phyloP scores from a whole-genome alignment of 1,140 invertebrate species.

The Neodiprion pinetum region DNA sequence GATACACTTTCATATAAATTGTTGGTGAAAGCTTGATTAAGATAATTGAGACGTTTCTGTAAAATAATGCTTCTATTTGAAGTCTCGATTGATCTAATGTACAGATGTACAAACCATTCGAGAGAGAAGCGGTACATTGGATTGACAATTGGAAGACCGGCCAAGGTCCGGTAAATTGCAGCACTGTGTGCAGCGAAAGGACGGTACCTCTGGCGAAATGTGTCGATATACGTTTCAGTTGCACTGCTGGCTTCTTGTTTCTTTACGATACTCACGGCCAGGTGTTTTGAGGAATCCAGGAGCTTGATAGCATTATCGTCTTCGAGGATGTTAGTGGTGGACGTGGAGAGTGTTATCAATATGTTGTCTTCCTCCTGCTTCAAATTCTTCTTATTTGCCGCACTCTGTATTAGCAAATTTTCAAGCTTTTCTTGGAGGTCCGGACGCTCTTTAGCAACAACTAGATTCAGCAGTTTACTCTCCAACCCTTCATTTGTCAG shows the following conservation, averaged over 20 bases:
- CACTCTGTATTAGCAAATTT: constrained; percentile 67
- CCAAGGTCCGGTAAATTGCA: constrained; percentile 72
- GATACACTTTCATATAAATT: constrained; percentile 72
- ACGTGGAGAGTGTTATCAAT: constrained; percentile 70
- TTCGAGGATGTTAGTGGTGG: constrained; percentile 75
- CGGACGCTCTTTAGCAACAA: constrained; percentile 71
- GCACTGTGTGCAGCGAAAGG: constrained; percentile 71
- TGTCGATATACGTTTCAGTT: constrained; percentile 60
- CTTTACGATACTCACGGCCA: constrained; percentile 66
- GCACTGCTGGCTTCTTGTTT: constrained; percentile 65
- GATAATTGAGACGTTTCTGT: constrained; percentile 61
- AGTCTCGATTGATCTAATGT: constrained; percentile 69
- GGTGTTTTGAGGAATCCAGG: constrained; percentile 71
- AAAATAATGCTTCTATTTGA: constrained; percentile 67
- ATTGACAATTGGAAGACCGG: constrained; percentile 71
- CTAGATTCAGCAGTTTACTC: constrained; percentile 73
- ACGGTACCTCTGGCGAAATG: constrained; percentile 66
- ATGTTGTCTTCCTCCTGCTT: constrained; percentile 77
- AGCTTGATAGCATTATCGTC: constrained; percentile 75
- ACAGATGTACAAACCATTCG: constrained; percentile 73
- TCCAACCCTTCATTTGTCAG: constrained; percentile 72
- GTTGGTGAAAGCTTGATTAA: constrained; percentile 69
- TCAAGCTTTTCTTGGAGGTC: constrained; percentile 75
- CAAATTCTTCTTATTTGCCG: constrained; percentile 68
- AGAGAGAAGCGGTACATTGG: constrained; percentile 78